Evolutionary conservation across 2,113 vertebrate species (phyloP).

Genomic region (Heterotilapia buettikoferi): DNA sequence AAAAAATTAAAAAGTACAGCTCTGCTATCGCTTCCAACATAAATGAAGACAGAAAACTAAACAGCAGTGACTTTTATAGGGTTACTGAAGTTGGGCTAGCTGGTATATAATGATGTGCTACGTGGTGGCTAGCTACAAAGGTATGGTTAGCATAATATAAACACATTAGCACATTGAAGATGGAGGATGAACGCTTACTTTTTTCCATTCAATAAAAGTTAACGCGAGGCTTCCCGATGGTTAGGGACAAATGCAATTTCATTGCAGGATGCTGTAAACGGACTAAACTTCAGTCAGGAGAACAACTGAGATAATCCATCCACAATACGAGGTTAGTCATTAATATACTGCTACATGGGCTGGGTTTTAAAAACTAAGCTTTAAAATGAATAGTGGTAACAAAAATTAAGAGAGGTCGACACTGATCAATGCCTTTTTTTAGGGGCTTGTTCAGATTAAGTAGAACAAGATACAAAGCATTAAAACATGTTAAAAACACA

Average conservation of each 20-base stretch:
- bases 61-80: background rate
- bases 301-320: background rate
- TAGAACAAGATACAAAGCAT: background rate
- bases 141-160: background rate
- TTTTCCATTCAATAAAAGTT: background rate
- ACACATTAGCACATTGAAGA: background rate
- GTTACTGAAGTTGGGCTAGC: background rate
- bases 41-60: background rate
- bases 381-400: background rate
- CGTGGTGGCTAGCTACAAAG: background rate
- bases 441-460: background rate
- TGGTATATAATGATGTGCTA: background rate
- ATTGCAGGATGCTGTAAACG: background rate
- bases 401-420: background rate
- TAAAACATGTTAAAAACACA: background rate
- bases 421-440: background rate
- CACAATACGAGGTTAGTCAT: background rate
- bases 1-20: background rate
- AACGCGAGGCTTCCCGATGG: rapidly evolving
- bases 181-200: background rate
- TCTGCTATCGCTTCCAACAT: background rate
- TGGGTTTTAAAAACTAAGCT: background rate
- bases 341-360: background rate
- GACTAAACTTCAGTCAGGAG: background rate
- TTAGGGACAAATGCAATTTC: background rate